Base-by-base conservation (phyloP, 2,888 invertebrate species). In the Drosophila diplacantha region DNA sequence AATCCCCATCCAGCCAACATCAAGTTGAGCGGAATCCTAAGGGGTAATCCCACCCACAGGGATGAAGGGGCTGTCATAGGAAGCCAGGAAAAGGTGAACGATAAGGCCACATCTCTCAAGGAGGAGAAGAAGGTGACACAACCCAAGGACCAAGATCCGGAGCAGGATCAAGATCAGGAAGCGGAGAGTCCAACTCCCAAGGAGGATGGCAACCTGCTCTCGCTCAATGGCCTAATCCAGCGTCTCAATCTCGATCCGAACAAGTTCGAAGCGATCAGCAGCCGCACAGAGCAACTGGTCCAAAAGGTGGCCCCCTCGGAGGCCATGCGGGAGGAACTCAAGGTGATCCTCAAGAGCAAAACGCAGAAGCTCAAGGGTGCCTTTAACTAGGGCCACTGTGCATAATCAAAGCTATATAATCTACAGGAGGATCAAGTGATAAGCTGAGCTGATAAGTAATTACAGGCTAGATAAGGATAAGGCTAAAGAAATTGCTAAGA, bases 361-460 rank as follows among this genome's bases (percentile, higher is more conserved):
- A 77, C 80, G 24, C 59, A 85, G 18, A 73, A 80, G 46, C 56
- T 84, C 2, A 85, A 79, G 51, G 79, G 74, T 24, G 84, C 72
- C 9, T 71, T 83, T 11, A 81, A 78, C 65, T 79, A 22, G 53
- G 34, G 12, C 8, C 16, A 29, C 11, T 5, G 0, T 6, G 9
- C 22, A 11, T 24, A 11, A 3, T 0, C 6, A 5, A 35, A 35
- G n/a, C 5, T 46, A 9, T 5, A 14, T 6, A 32, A 20, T 32
- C 18, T 18, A 12, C 7, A 0, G 7, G 7, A 16, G 8, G 29
- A 44, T 44, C 14, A 0, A 7, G 12, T 12, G 26, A 43, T 26
- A 26, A 43, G 16, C 26, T 6, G 3, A 43, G 16, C 26, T 6
- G 3, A 16, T 16, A 11, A 11, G 24, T 29, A 44, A 18, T 5